These are phyloP conservation scores for Tanytarsus gracilentus DNA, from an alignment of 2,888 invertebrate species.

Conservation along the genomic window DNA sequence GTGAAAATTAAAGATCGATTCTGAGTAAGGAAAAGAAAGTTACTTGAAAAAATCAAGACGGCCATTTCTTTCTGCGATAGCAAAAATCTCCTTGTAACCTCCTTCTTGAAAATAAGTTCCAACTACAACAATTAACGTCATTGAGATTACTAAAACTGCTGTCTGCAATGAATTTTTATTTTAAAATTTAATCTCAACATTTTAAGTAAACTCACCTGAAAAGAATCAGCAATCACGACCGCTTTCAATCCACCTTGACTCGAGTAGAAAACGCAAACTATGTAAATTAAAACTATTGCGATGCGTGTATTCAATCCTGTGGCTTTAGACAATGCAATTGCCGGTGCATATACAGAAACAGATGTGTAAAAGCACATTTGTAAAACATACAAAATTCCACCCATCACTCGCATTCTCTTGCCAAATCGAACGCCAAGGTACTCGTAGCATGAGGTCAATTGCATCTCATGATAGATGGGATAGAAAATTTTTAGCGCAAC, in stretches of 20 bases:
- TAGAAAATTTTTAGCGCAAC: conserved; percentile 69
- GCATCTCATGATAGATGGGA: conserved; percentile 75
- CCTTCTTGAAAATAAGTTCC: conserved; percentile 53
- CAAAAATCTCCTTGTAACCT: conserved; percentile 55
- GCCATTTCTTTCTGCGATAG: conserved; percentile 51
- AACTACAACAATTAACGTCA: conserved; percentile 44
- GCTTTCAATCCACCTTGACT: conserved; percentile 91
- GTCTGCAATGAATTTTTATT: conserved; percentile 32
- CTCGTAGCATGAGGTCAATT: conserved; percentile 78
- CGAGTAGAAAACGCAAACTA: conserved; percentile 90
- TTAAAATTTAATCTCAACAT: not conserved
- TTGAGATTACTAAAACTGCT: conserved; percentile 40
- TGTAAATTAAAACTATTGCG: conserved; percentile 70
- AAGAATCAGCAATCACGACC: conserved; percentile 86
- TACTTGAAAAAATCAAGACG: conserved; percentile 70
- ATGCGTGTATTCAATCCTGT: conserved; percentile 82
- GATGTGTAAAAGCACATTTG: conserved; percentile 77
- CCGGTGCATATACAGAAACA: conserved; percentile 78
- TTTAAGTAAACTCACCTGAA: conserved; percentile 47
- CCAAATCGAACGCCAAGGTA: conserved; percentile 57
- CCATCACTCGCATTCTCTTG: conserved; percentile 41
- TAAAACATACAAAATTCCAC: conserved; percentile 41
- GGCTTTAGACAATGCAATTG: conserved; percentile 71
- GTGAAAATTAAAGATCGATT: not conserved
- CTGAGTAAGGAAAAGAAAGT: conserved; percentile 33